Evolutionary conservation across 1,140 invertebrate species (phyloP), one percentile per base, ranked within the genome.

Genomic region (Pachyrhynchus sulphureomaculatus): DNA sequence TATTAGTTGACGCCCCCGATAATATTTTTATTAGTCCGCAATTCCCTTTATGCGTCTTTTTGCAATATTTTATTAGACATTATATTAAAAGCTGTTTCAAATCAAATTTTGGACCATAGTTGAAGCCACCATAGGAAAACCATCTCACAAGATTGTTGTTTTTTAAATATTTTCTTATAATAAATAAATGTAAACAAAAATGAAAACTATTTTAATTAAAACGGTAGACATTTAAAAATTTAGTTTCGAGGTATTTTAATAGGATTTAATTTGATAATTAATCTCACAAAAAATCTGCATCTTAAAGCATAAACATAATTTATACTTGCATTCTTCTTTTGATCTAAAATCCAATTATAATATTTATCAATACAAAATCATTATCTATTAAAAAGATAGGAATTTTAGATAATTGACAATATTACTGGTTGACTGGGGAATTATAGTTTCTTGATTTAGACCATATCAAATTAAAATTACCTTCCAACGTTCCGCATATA

Each of bases 181-280:
- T n/a, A n/a, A 29, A 29, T 18, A 45, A 45, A 18, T 23, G 20
- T 23, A 4, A 20, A 20, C 12, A 45, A 45, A 45, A 45, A 45
- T 8, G 17, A 45, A 24, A 45, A 45, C 20, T 45, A 45, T 45
- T 21, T 45, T 13, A 45, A 45, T 45, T 21, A 45, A 45, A 29
- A 29, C 5, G 1, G 26, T 29, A 29, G 26, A 2, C 26, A 29
- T 29, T 29, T 29, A 29, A 29, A 29, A 29, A 6, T 29, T 29
- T 15, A 49, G 6, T 42, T 55, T 21, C 17, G 3, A 15, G 52
- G 52, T 32, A 55, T 55, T 55, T 55, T 55, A 55, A 55, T 55
- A 44, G 52, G 32, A 24, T 15, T 29, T 55, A 55, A 41, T 55
- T 42, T 29, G 52, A 26, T 44, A 34, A 42, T 55, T 42, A 55